A percentile compares a stretch with the other conserved stretches of the same genome.
Conservation (phyloP, 2,113 vertebrate species). For the Scatophagus argus region DNA sequence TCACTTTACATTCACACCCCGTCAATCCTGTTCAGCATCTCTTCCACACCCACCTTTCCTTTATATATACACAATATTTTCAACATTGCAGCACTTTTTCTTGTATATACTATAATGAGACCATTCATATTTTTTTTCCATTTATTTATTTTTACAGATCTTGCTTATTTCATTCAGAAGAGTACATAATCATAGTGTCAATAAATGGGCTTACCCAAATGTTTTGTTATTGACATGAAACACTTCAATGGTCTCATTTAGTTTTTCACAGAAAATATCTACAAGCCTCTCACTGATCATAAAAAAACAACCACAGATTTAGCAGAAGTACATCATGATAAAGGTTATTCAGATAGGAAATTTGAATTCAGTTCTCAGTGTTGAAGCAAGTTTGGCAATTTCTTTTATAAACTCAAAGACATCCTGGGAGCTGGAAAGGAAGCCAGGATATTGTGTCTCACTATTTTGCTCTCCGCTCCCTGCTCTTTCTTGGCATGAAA, state of each 20-base stretch:
- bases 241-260: slow-evolving; percentile 6
- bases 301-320: slow-evolving; percentile 28
- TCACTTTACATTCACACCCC: slow-evolving; percentile 14
- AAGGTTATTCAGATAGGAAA: slow-evolving; percentile 22
- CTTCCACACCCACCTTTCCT: not conserved
- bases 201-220: not conserved
- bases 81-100: slow-evolving; percentile 9
- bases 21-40: slow-evolving; percentile 10
- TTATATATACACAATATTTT: slow-evolving; percentile 6
- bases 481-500: slow-evolving; percentile 61
- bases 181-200: not conserved
- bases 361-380: slow-evolving; percentile 33
- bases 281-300: not conserved
- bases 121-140: not conserved
- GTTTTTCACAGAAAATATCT: slow-evolving; percentile 2
- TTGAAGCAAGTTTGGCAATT: slow-evolving; percentile 40
- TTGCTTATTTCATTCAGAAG: not conserved
- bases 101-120: not conserved
- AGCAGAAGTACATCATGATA: slow-evolving; percentile 22
- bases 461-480: slow-evolving; percentile 53
- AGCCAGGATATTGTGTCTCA: slow-evolving; percentile 41
- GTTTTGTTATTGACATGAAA: not conserved
- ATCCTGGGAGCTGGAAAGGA: slow-evolving; percentile 66
- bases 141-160: not conserved
- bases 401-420: slow-evolving; percentile 52